Conservation (phyloP, 1,140 invertebrate species). For the Drosophila ficusphila region DNA sequence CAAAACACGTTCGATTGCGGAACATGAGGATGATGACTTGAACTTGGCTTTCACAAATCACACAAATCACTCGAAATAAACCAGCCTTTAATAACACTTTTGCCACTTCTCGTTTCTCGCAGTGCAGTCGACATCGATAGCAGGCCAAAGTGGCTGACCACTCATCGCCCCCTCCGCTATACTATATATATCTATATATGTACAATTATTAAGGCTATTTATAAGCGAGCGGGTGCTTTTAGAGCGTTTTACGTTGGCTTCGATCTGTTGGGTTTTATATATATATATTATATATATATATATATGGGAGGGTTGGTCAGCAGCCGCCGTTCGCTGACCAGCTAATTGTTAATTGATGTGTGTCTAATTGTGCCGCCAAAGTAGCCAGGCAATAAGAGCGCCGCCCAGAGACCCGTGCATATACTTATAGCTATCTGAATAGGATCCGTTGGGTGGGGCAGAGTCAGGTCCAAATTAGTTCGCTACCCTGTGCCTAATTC, state of each 20-base stretch:
- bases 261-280: neutral
- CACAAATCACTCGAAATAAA: too few relatives aligned
- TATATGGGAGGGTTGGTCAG: slow-evolving; percentile 39
- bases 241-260: slow-evolving; percentile 28
- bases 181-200: slow-evolving; percentile 8
- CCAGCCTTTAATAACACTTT: too few relatives aligned
- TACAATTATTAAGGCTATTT: slow-evolving; percentile 63
- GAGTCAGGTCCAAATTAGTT: slow-evolving; percentile 2
- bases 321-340: slow-evolving; percentile 57
- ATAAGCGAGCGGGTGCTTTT: slow-evolving; percentile 52
- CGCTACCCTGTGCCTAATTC: slow-evolving; percentile 15
- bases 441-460: neutral
- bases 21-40: too few relatives aligned
- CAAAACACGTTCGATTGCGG: too few relatives aligned
- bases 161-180: slow-evolving; percentile 5
- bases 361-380: slow-evolving; percentile 77
- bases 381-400: slow-evolving; percentile 76
- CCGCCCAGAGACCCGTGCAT: slow-evolving; percentile 8
- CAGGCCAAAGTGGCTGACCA: slow-evolving; percentile 71
- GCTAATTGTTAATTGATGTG: slow-evolving; percentile 81
- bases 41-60: too few relatives aligned
- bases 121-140: slow-evolving; percentile 64
- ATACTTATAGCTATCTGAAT: slow-evolving; percentile 2
- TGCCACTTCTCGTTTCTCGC: neutral
- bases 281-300: neutral